These are phyloP conservation scores for Schizopygopsis pylzovi DNA, from an alignment of 2,797 vertebrate genomes.

Conservation along the genomic window DNA sequence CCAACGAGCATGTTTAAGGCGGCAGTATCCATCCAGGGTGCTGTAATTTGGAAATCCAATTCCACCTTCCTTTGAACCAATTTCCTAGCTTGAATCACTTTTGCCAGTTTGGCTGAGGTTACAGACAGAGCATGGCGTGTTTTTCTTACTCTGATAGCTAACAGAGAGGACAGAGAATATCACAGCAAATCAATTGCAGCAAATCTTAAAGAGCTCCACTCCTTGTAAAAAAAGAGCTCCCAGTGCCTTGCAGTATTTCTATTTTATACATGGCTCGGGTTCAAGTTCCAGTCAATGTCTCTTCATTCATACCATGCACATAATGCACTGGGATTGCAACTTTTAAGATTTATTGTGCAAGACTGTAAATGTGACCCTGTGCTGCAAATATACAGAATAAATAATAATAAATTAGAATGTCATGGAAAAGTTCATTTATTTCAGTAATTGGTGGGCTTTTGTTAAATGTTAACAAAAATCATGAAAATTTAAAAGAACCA, in stretches of 20 bases:
- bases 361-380: constrained; percentile 6
- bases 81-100: constrained; percentile 62
- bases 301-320: not conserved
- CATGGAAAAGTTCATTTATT: too few species aligned
- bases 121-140: constrained; percentile 49
- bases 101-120: constrained; percentile 59
- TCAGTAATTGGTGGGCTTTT: too few species aligned
- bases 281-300: constrained; percentile 3
- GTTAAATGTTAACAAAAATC: too few species aligned
- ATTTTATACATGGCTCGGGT: not conserved
- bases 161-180: constrained; percentile 22
- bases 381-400: not conserved
- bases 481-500: too few species aligned
- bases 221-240: constrained; percentile 7
- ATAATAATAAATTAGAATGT: too few species aligned
- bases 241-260: constrained; percentile 26
- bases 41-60: constrained; percentile 60
- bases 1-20: constrained; percentile 50
- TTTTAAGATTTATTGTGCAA: constrained; percentile 28
- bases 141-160: constrained; percentile 46
- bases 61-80: constrained; percentile 62
- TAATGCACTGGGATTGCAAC: not conserved
- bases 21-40: constrained; percentile 56
- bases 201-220: constrained; percentile 28
- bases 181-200: constrained; percentile 54